These are phyloP conservation scores for Gopherus evgoodei DNA, from an alignment of 2,113 vertebrate genomes.

Conservation along the genomic window DNA sequence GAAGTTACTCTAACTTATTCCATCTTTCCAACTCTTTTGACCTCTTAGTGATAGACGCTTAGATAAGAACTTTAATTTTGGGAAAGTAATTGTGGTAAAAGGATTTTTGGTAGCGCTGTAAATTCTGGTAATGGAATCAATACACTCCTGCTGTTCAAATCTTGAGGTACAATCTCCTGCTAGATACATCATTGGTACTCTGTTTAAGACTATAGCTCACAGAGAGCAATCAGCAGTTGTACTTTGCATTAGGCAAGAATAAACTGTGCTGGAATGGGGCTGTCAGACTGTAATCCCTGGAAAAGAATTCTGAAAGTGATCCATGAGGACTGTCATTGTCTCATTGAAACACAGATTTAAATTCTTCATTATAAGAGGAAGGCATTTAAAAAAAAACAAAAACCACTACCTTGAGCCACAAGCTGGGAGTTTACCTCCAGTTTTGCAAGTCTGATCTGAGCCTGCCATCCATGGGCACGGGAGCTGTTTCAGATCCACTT, in stretches of 20 bases:
- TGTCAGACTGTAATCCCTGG: rapidly evolving
- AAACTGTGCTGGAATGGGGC: not conserved
- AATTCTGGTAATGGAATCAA: slow-evolving; percentile 68
- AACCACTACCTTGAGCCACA: not conserved
- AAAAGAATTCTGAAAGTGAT: not conserved
- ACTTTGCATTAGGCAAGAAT: not conserved
- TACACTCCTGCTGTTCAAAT: not conserved
- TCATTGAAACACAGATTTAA: not conserved
- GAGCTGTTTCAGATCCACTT: not conserved
- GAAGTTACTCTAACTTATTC: slow-evolving; percentile 42
- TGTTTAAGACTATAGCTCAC: not conserved
- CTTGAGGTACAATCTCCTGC: slow-evolving; percentile 22
- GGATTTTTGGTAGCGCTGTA: slow-evolving; percentile 19
- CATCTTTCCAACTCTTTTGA: slow-evolving; percentile 51
- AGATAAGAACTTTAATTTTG: slow-evolving; percentile 59
- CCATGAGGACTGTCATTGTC: not conserved
- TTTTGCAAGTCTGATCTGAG: not conserved
- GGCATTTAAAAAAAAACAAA: not conserved
- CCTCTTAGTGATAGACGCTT: slow-evolving; percentile 4
- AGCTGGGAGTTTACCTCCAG: not conserved
- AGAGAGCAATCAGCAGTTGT: slow-evolving; percentile 27
- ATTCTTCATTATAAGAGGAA: not conserved
- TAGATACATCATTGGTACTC: not conserved
- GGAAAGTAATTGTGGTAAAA: slow-evolving; percentile 31
- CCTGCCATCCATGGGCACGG: rapidly evolving